Evolutionary conservation across 2,888 invertebrate species (phyloP), one percentile per base, ranked within the genome.

Genomic region (Pasiphila rectangulata): DNA sequence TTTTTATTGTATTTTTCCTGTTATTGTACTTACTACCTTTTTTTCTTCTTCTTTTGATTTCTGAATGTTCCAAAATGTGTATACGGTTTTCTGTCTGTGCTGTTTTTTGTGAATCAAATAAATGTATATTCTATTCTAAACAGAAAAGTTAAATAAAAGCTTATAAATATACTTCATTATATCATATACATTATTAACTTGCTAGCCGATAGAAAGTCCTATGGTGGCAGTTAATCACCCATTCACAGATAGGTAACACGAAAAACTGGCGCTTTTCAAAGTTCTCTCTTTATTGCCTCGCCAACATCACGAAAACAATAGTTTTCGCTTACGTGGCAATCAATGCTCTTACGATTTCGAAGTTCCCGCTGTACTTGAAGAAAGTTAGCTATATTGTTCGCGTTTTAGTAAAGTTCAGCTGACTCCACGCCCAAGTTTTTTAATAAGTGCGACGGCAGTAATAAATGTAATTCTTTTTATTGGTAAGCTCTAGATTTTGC

Each of bases 371-470:
- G 34, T 48, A 34, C 47, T 42, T 32, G 37, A 38, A 47, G 23
- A 44, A 50, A 50, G 41, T 50, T 41, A 37, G 41, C 25, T 41
- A 27, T 49, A 44, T 44, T 39, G 43, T 39, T 35, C 37, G 29
- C 15, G 37, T 24, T 35, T 38, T 40, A 50, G 45, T 24, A 12
- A 30, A 45, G 37, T 43, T 43, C 4, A 29, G 45, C 44, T 45
- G 37, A 41, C 27, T 38, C 19, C 15, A 40, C 27, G 32, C 27
- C 10, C 21, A 45, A 50, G 45, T 50, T 50, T 50, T 48, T 37
- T 50, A 45, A 37, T 45, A 50, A 45, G 41, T 25, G 38, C 42
- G 25, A 24, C 29, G 46, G 35, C 34, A 20, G 17, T 19, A 24
- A 13, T 1, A 23, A 39, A 16, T 34, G 10, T 24, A 21, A 9